A percentile compares a stretch with the other conserved stretches of the same genome.
Conservation (phyloP, 1,140 invertebrate species). For the Amphibalanus amphitrite region DNA sequence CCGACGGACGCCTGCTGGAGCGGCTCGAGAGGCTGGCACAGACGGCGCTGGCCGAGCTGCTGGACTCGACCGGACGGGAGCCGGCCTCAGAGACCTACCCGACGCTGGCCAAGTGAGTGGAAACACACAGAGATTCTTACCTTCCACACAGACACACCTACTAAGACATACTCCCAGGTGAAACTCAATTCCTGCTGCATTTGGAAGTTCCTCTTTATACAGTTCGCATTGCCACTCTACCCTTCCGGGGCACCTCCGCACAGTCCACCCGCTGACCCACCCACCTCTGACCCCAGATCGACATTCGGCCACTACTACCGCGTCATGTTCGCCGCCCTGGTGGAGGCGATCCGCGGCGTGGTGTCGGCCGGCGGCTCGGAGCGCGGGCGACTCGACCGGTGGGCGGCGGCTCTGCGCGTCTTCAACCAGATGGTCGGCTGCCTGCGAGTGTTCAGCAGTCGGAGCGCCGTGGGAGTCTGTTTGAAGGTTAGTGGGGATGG, state of each 20-base stretch:
- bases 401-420: not conserved
- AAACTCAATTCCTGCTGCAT: no score
- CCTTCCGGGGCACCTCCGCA: no score
- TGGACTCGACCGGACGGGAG: constrained; percentile 27
- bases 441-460: not conserved
- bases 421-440: not conserved
- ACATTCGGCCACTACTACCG: constrained; percentile 32
- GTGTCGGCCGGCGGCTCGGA: not conserved
- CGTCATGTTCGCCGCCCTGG: constrained; percentile 33
- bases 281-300: not conserved
- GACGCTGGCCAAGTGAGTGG: constrained; percentile 33
- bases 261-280: no score
- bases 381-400: not conserved
- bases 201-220: no score
- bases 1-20: constrained; percentile 21
- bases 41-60: constrained; percentile 23
- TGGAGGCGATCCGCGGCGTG: constrained; percentile 21
- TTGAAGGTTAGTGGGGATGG: not conserved
- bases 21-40: constrained; percentile 22
- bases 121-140: no score
- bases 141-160: not conserved
- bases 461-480: not conserved
- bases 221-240: no score
- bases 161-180: no score
- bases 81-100: constrained; percentile 35